These are phyloP conservation scores for Shinisaurus crocodilurus DNA, from an alignment of 2,113 vertebrate genomes.

Conservation along the genomic window DNA sequence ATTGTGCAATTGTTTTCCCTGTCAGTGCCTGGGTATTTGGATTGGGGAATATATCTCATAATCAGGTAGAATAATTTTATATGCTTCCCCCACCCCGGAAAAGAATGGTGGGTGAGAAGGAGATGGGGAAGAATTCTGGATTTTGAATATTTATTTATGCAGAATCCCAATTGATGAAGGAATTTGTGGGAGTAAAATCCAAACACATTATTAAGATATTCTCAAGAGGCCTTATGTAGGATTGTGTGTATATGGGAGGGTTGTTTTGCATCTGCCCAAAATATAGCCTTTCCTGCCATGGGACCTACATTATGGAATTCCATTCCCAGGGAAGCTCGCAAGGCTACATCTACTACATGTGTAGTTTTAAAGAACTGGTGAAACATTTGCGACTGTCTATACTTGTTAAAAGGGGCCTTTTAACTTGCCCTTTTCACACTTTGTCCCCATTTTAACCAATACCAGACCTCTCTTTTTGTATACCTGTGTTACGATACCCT, in stretches of 20 bases:
- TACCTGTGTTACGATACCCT: neutral
- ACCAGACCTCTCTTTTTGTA: neutral
- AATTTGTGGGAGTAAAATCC: neutral
- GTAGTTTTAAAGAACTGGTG: neutral
- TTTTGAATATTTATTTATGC: neutral
- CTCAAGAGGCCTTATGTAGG: neutral
- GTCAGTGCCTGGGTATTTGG: neutral
- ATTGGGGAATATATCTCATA: neutral
- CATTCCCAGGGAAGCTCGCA: neutral
- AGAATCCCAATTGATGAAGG: neutral
- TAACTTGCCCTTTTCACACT: neutral
- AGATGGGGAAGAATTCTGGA: neutral
- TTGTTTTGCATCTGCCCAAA: neutral
- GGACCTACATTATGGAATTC: neutral
- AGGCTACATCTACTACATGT: neutral
- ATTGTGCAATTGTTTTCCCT: neutral
- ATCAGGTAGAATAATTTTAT: neutral
- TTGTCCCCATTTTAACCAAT: neutral
- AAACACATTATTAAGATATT: neutral
- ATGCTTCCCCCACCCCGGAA: neutral
- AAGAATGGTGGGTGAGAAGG: too few species aligned
- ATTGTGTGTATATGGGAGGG: neutral
- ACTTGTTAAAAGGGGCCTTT: neutral
- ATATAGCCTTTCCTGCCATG: neutral
- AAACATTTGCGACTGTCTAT: neutral